Evolutionary conservation across 1,140 invertebrate species (phyloP).

Genomic region (Manduca sexta): DNA sequence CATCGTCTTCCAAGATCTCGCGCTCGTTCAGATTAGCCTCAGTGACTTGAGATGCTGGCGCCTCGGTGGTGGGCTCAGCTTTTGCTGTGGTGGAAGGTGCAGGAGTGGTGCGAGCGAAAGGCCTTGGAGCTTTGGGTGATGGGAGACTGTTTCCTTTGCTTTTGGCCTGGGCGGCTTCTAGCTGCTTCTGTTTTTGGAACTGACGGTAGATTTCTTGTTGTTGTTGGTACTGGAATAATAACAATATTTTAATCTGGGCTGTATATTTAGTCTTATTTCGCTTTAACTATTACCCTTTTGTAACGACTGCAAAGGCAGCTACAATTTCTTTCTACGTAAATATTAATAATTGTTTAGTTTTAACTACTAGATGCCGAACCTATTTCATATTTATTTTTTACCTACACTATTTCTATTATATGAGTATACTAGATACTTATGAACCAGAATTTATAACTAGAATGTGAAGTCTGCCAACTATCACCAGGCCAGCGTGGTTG

Average conservation of each 20-base stretch:
- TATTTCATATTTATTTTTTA: no score
- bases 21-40: conserved; percentile 46
- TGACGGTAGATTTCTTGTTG: conserved; percentile 48
- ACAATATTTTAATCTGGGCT: not conserved
- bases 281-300: not conserved
- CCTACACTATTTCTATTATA: no score
- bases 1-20: conserved; percentile 39
- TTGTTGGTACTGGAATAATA: conserved; percentile 41
- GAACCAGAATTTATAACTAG: no score
- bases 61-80: conserved; percentile 28
- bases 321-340: not conserved
- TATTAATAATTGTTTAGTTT: no score
- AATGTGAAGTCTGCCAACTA: no score
- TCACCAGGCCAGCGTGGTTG: no score
- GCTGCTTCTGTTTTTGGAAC: conserved; percentile 48
- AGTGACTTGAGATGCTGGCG: conserved; percentile 32
- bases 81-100: conserved; percentile 11
- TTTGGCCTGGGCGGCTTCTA: conserved; percentile 32
- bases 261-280: no score
- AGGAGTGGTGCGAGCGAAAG: conserved; percentile 35
- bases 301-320: not conserved
- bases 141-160: conserved; percentile 30
- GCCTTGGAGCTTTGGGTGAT: conserved; percentile 35
- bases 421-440: no score
- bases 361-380: no score